phyloP scores from a whole-genome alignment of 2,797 vertebrate species.

The Thamnophis elegans region DNA sequence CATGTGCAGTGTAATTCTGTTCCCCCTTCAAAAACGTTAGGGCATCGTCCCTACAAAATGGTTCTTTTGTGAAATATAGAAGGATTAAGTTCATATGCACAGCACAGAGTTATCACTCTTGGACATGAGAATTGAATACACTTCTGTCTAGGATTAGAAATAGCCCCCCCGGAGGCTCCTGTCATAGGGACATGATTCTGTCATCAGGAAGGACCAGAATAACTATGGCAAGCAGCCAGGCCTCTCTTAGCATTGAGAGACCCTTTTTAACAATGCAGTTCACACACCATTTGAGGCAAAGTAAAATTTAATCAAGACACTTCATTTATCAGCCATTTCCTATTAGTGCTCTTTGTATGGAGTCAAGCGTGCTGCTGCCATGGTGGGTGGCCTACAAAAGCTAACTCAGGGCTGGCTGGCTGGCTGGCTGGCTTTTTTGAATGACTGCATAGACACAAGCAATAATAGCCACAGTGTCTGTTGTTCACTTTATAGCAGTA shows the following conservation, averaged over 20 bases:
- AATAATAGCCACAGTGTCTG: background rate
- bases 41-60: background rate
- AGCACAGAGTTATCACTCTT: background rate
- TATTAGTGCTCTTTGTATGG: constrained; percentile 20
- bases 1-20: too few relatives aligned
- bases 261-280: constrained; percentile 14
- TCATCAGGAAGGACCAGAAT: background rate
- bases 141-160: background rate
- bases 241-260: background rate
- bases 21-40: background rate
- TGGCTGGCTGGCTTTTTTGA: background rate
- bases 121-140: too few relatives aligned
- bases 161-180: background rate
- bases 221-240: constrained; percentile 15
- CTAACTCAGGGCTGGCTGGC: background rate
- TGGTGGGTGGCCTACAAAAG: background rate
- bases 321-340: constrained; percentile 52
- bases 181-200: background rate
- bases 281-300: background rate
- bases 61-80: background rate
- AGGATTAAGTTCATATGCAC: background rate
- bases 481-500: too few relatives aligned
- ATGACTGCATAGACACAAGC: background rate
- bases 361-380: constrained; percentile 27
- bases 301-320: constrained; percentile 50